Evolutionary conservation across 2,797 vertebrate genomes (phyloP).

Genomic region (Taeniopygia guttata): DNA sequence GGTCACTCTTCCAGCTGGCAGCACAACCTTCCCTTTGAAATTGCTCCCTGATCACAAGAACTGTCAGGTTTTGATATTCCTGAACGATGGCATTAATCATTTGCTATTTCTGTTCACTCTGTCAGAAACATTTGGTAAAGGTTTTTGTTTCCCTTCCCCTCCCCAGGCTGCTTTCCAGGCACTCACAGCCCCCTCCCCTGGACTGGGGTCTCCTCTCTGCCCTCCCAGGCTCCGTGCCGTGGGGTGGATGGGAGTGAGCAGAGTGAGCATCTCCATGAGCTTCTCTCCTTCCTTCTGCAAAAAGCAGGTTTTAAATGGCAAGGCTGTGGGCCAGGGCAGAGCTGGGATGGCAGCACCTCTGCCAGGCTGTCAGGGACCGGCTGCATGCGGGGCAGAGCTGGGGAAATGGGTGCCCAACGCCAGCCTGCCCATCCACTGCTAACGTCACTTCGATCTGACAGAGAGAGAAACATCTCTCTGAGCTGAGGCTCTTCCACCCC

Average conservation of each 20-base stretch:
- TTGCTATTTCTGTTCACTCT: not conserved
- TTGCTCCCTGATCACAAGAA: not conserved
- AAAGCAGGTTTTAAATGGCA: fast-evolving
- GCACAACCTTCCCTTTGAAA: not conserved
- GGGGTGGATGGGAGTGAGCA: not conserved
- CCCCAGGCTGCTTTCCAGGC: not conserved
- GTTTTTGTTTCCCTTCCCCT: not conserved
- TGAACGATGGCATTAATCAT: not conserved
- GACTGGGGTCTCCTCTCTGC: not conserved
- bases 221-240: not conserved
- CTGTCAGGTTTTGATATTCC: not conserved
- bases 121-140: not conserved
- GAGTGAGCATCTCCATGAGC: not conserved
- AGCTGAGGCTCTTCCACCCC: not conserved
- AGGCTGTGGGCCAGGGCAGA: not conserved
- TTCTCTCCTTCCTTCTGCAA: not conserved
- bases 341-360: not conserved
- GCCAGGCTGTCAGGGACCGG: not conserved
- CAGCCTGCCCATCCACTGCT: not conserved
- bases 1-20: not conserved
- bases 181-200: not conserved
- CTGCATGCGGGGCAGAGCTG: not conserved
- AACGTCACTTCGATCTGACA: not conserved
- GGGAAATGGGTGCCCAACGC: not conserved
- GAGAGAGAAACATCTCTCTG: not conserved